Conservation (phyloP, 30 jellyfish, hydroid and myxozoan genomes). For the Aurelia sp. region DNA sequence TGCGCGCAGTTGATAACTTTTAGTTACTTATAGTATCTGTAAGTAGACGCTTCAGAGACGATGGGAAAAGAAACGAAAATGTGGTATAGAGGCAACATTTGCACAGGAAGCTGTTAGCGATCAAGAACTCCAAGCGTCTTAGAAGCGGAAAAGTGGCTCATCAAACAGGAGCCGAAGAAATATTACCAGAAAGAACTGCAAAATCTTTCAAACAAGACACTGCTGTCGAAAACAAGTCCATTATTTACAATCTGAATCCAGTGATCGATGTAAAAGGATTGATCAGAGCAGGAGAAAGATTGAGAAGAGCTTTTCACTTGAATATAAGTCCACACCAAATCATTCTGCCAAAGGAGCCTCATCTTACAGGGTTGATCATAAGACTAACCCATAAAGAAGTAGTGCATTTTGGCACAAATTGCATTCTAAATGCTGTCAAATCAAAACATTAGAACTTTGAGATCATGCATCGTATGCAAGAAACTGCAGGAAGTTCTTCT, state of each 20-base stretch:
- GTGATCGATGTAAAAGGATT: neutral
- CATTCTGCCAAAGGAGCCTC: slow-evolving; percentile 7
- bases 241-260: neutral
- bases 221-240: neutral
- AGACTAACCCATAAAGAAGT: neutral
- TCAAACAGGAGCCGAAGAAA: slow-evolving; percentile 18
- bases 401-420: neutral
- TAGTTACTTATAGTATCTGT: too few species aligned
- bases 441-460: slow-evolving; percentile 1
- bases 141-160: slow-evolving; percentile 26
- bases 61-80: too few species aligned
- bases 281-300: slow-evolving; percentile 10
- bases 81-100: neutral
- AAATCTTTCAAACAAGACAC: neutral
- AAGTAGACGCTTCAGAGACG: too few species aligned
- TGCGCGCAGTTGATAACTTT: too few species aligned
- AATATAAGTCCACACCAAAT: neutral
- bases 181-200: neutral
- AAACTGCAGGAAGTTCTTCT: neutral
- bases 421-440: neutral
- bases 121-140: neutral
- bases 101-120: slow-evolving; percentile 3
- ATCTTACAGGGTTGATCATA: neutral
- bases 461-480: neutral
- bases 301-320: neutral